Conservation (phyloP, 2,113 vertebrate genomes). For the Hemibagrus wyckioides region DNA sequence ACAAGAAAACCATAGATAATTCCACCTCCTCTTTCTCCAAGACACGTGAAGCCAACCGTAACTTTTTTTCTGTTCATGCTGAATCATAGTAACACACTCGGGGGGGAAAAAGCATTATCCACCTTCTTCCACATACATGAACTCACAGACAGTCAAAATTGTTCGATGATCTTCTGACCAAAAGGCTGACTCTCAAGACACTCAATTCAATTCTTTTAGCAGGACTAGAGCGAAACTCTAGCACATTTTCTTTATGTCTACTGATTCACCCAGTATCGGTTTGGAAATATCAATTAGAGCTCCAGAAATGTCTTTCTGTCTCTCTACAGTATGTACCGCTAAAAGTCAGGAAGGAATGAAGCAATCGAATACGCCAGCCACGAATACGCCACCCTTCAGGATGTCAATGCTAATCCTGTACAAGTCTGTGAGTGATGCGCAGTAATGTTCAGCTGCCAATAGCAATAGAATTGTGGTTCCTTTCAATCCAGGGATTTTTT, state of each 20-base stretch:
- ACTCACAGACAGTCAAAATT: background rate
- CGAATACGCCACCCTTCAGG: background rate
- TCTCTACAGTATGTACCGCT: background rate
- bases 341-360: background rate
- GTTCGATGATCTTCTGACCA: background rate
- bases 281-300: background rate
- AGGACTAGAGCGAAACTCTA: background rate
- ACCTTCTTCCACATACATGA: background rate
- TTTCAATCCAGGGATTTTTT: constrained; percentile 28
- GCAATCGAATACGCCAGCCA: background rate
- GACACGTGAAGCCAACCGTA: background rate
- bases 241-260: background rate
- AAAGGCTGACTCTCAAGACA: background rate
- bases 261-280: background rate
- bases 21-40: background rate
- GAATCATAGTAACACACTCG: background rate
- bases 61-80: background rate
- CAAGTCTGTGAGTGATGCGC: constrained; percentile 35
- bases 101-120: background rate
- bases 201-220: background rate
- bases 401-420: constrained; percentile 57
- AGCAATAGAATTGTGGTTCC: constrained; percentile 49
- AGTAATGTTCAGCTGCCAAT: constrained; percentile 52
- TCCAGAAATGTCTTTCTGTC: background rate
- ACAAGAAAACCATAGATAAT: background rate